Base-by-base conservation (phyloP, 2,888 invertebrate genomes). In the Spisula subtruncata region DNA sequence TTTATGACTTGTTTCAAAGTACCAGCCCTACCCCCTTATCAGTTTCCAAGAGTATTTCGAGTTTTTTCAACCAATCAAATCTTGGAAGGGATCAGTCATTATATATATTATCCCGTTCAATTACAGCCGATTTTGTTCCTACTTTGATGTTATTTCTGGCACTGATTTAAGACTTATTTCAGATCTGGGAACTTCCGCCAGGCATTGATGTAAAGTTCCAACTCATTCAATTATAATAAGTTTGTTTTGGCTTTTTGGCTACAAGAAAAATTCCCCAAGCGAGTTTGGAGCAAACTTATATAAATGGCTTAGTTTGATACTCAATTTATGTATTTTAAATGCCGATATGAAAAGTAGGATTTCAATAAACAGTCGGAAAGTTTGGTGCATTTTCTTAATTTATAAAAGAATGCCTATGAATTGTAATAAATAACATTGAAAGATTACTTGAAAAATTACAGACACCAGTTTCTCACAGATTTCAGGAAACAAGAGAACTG, bases 61-160 rank as follows among this genome's bases (percentile, higher is more conserved):
- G n/a, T n/a, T n/a, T n/a, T 86, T 87, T 84, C 56, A 71, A 81
- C 89, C 89, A 89, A 89, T 87, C 84, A 87, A 66, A 84, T 80
- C 51, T 46, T 71, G 51, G 83, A n/a, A 71, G 87, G 87, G 86
- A 86, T 84, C 85, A 81, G 75, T 41, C 84, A 66, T 75, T 83
- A 48, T 75, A 81, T n/a, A 81, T 81, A n/a, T 41, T 81, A 35
- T n/a, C 35, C 81, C 46, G 20, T 81, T 18, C 81, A 81, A 48
- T 81, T 48, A 51, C 48, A 14, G 48, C 25, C 46, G 25, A 81
- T 81, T 25, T 81, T 48, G 20, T 48, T 81, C 5, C 29, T 48
- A 18, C 81, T 81, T 85, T 80, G 80, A 85, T 85, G 80, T 85
- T 85, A 35, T 75, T 79, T 85, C 41, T 66, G 66, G 60, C 32